Evolutionary conservation across 2,797 vertebrate species (phyloP), one percentile per base, ranked within the genome.

Genomic region (Neopelma chrysocephalum): DNA sequence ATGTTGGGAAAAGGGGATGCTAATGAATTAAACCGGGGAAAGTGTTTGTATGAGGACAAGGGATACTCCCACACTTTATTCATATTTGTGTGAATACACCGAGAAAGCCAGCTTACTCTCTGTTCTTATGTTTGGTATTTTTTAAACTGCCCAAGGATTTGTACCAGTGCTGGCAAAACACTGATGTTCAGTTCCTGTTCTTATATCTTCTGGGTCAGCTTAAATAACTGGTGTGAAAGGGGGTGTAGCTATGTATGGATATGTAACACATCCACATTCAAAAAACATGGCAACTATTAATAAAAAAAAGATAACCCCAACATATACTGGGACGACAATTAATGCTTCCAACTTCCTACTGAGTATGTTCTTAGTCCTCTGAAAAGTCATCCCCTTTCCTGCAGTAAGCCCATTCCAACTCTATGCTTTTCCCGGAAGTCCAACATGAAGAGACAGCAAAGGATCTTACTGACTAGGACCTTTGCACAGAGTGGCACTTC

Each of bases 191-290:
- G 10, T 17, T 72, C 23, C 38, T 42, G 15, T 66, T 87, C 36
- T 65, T 43, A 68, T 7, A 34, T 0, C 13, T 36, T 31, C 69
- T 26, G 25, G 5, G 1, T 56, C 22, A 62, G 38, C 11, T 53
- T 78, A 83, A 88, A 64, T 29, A 89, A 25, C 31, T 0, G 0
- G 2, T 22, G 11, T 42, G 13, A 70, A 40, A 47, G 54, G 7
- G 18, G 13, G 16, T 47, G 70, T 19, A 81, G 53, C 47, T 62
- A 47, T 9, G 1, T 34, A 31, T 3, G 23, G 38, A 58, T 6
- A 19, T 19, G 27, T 6, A 69, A 73, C 8, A 53, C 16, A 62
- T 17, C 5, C n/a, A 70, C 56, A 62, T 58, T 73, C 21, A 86
- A 56, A 90, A 85, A 90, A 20, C 22, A 53, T 13, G 8, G 9